Conservation (phyloP, 2,888 invertebrate species). For the Alloscopus bannaensis region DNA sequence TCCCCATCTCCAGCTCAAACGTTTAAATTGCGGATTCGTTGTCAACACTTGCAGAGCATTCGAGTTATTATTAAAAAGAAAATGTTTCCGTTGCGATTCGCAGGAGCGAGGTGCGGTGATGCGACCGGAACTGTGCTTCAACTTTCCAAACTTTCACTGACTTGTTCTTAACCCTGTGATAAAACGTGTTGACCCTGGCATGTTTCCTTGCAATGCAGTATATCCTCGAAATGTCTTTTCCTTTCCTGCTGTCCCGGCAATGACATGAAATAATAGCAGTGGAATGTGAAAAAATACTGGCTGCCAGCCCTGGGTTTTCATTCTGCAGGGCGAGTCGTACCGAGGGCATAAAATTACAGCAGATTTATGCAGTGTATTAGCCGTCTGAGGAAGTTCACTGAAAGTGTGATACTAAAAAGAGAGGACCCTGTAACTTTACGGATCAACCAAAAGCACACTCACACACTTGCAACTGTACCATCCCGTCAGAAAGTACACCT, state of each 20-base stretch:
- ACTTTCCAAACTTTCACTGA: slow-evolving; percentile 18
- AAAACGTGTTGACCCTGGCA: slow-evolving; percentile 41
- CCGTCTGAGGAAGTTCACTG: slow-evolving; percentile 20
- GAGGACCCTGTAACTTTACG: neutral
- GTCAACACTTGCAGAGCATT: slow-evolving; percentile 20
- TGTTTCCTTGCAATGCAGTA: slow-evolving; percentile 15
- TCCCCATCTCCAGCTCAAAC: too few species aligned
- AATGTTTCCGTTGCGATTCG: slow-evolving; percentile 37
- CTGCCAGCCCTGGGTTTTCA: slow-evolving; percentile 21
- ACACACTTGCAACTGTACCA: neutral
- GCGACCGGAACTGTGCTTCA: neutral
- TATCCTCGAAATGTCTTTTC: slow-evolving; percentile 28
- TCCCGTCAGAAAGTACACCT: neutral
- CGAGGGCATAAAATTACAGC: slow-evolving; percentile 41
- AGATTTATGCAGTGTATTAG: slow-evolving; percentile 45
- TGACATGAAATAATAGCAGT: slow-evolving; percentile 34
- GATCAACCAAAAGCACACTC: neutral
- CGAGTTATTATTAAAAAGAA: slow-evolving; percentile 40
- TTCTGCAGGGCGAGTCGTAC: slow-evolving; percentile 17
- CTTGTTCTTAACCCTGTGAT: slow-evolving; percentile 29
- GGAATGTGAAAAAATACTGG: slow-evolving; percentile 28
- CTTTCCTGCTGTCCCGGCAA: slow-evolving; percentile 21
- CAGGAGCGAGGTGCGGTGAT: slow-evolving; percentile 2
- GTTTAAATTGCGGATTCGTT: neutral
- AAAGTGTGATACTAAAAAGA: neutral